A percentile compares a stretch with the other conserved stretches of the same genome.
Conservation (phyloP, 2,797 vertebrate genomes). For the Falco columbarius region DNA sequence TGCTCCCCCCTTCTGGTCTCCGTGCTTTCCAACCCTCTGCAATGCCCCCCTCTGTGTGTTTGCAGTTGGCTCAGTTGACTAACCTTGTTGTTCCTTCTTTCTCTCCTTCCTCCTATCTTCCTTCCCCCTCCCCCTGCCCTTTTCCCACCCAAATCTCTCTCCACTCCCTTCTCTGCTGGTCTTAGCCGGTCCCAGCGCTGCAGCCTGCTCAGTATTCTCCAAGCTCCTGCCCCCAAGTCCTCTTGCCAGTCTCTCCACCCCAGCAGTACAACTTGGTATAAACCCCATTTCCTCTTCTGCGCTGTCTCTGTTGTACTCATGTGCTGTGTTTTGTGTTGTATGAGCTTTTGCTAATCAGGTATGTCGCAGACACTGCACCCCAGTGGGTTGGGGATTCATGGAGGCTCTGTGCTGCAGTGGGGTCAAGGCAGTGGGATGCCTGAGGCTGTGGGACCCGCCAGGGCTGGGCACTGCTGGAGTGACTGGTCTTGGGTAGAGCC, state of each 20-base stretch:
- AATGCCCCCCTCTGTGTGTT: background rate
- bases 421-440: background rate
- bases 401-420: background rate
- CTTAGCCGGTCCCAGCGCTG: conserved; percentile 91
- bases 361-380: background rate
- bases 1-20: background rate
- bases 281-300: conserved; percentile 66
- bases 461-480: background rate
- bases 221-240: conserved; percentile 98
- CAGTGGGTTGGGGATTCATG: background rate
- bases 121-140: background rate
- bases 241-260: conserved; percentile 98
- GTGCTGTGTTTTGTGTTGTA: conserved; percentile 42
- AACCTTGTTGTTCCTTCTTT: conserved; percentile 75
- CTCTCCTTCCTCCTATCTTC: conserved; percentile 34
- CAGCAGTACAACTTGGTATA: conserved; percentile 99
- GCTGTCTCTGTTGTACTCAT: conserved; percentile 37
- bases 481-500: background rate
- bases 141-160: conserved; percentile 17
- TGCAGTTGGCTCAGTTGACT: conserved; percentile 54
- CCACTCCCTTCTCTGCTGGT: conserved; percentile 55
- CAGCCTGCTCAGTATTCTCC: conserved; percentile 94
- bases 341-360: conserved; percentile 27
- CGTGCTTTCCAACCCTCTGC: conserved; percentile 9
- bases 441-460: background rate